These are phyloP conservation scores for Caerostris darwini DNA, from an alignment of 1,140 invertebrate genomes.

Conservation along the genomic window DNA sequence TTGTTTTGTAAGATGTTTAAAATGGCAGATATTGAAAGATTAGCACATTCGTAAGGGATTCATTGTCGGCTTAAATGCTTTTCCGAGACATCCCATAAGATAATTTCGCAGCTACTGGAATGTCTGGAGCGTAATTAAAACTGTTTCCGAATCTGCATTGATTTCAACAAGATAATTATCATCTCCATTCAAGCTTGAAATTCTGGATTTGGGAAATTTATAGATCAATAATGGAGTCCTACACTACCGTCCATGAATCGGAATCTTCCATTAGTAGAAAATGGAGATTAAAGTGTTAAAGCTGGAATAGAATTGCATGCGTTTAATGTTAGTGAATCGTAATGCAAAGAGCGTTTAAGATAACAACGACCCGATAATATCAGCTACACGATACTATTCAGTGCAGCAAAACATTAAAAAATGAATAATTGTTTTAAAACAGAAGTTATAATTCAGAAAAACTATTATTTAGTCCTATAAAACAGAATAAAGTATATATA, in stretches of 20 bases:
- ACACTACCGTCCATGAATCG: background rate
- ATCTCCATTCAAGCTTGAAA: background rate
- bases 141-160: background rate
- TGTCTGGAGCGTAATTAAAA: background rate
- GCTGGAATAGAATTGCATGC: background rate
- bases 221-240: background rate
- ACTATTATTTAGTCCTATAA: too few species aligned
- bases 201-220: slow-evolving; percentile 1
- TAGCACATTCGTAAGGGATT: background rate
- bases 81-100: background rate
- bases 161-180: slow-evolving; percentile 20
- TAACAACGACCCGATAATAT: too few species aligned
- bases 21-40: background rate
- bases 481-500: too few species aligned
- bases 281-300: background rate
- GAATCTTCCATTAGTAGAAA: background rate
- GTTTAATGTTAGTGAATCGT: too few species aligned
- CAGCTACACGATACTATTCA: too few species aligned
- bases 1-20: background rate
- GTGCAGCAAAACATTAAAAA: too few species aligned
- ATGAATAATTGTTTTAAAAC: too few species aligned
- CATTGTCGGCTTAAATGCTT: background rate
- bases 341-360: too few species aligned
- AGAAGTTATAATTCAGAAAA: too few species aligned
- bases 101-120: background rate